Percentiles rank a stretch among this genome's conserved stretches.
Evolutionary conservation across 2,797 vertebrate genomes (phyloP).

Genomic region (Tokudaia tokunoshimensis): DNA sequence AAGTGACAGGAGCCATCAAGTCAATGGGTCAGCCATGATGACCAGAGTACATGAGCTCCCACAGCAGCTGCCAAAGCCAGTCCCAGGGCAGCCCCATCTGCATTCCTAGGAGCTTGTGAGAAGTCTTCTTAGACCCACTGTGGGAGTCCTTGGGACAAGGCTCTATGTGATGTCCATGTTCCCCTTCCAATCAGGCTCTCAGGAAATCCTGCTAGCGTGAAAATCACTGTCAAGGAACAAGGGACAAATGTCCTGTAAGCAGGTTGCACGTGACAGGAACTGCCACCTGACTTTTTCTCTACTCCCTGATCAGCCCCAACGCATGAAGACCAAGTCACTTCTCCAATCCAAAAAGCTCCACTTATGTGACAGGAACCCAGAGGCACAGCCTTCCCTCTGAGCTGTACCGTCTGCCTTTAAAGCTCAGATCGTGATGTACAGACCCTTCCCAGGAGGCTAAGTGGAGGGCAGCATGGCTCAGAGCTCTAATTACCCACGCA

Average conservation of each 20-base stretch:
- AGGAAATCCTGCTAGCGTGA: background rate
- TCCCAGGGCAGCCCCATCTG: background rate
- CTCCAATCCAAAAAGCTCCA: slow-evolving; percentile 24
- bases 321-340: background rate
- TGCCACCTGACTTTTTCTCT: background rate
- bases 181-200: background rate
- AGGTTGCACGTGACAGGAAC: background rate
- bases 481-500: rapidly evolving
- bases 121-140: background rate
- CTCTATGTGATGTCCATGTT: background rate
- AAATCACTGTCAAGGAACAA: background rate
- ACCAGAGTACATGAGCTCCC: background rate
- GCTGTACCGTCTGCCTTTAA: background rate
- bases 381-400: background rate
- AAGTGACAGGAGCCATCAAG: background rate
- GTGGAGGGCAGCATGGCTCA: rapidly evolving
- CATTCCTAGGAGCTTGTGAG: background rate
- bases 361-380: background rate
- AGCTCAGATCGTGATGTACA: background rate
- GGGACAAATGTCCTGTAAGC: background rate
- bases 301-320: background rate
- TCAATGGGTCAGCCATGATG: background rate
- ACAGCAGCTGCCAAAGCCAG: background rate
- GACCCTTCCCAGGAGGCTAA: background rate
- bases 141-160: rapidly evolving